Conservation (phyloP, 2,888 invertebrate species). For the Hydrotaea diabolus region DNA sequence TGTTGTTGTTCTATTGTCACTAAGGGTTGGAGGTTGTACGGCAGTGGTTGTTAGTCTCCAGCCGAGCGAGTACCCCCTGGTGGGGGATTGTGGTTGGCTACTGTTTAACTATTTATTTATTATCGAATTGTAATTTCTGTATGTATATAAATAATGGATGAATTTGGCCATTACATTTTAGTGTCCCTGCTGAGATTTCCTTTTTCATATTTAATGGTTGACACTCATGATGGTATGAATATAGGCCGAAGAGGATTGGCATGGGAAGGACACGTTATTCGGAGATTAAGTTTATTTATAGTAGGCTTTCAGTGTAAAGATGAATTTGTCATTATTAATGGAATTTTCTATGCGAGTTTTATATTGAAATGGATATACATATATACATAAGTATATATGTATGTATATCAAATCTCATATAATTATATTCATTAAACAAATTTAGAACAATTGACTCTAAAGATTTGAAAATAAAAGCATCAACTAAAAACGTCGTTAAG, state of each 20-base stretch:
- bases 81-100: slow-evolving; percentile 49
- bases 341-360: too few species aligned
- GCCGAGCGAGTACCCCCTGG: slow-evolving; percentile 42
- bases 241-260: background rate
- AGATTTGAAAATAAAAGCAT: too few species aligned
- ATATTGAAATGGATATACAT: too few species aligned
- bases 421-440: too few species aligned
- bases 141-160: background rate
- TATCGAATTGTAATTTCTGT: background rate
- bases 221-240: background rate
- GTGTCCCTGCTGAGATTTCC: background rate
- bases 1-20: slow-evolving; percentile 10
- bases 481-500: too few species aligned
- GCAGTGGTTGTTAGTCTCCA: slow-evolving; percentile 40
- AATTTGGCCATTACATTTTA: background rate
- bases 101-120: slow-evolving; percentile 24
- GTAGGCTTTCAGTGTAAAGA: too few species aligned
- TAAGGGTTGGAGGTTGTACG: slow-evolving; percentile 21
- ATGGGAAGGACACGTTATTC: background rate
- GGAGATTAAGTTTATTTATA: background rate
- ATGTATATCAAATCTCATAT: too few species aligned
- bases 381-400: too few species aligned
- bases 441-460: too few species aligned
- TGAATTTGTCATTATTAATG: too few species aligned
- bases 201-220: background rate